These are phyloP conservation scores for Neelides sp. DNA, from an alignment of 1,140 invertebrate species.

Conservation along the genomic window DNA sequence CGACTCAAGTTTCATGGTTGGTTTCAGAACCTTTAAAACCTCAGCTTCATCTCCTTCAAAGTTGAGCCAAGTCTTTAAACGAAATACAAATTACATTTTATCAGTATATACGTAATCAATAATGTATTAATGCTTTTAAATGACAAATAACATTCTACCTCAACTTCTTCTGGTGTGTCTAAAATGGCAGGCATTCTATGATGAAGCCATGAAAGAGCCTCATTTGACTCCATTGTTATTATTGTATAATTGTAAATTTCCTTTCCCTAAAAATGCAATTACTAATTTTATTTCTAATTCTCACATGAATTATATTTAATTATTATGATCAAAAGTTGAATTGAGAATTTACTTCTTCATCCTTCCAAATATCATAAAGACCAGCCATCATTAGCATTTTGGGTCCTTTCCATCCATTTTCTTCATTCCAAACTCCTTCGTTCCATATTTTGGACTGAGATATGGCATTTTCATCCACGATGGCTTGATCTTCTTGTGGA, in stretches of 20 bases:
- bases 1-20: conserved; percentile 43
- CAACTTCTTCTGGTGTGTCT: conserved; percentile 51
- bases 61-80: conserved; percentile 54
- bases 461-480: conserved; percentile 24
- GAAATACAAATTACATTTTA: conserved; percentile 7
- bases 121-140: conserved; percentile 2
- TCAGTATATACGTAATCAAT: background rate
- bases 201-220: conserved; percentile 57
- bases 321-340: background rate
- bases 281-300: background rate
- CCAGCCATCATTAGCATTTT: conserved; percentile 60
- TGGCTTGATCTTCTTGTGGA: conserved; percentile 39
- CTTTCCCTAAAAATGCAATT: conserved; percentile 36
- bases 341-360: conserved; percentile 34
- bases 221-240: conserved; percentile 61
- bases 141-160: conserved; percentile 39
- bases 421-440: conserved; percentile 43
- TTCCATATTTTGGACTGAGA: conserved; percentile 29
- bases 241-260: conserved; percentile 60
- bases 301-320: background rate
- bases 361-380: conserved; percentile 56
- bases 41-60: conserved; percentile 42
- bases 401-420: conserved; percentile 48
- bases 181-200: conserved; percentile 66
- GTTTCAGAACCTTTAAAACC: conserved; percentile 43